Evolutionary conservation across 2,113 vertebrate species (phyloP), one percentile per base, ranked within the genome.

Genomic region (Zapornia atra): DNA sequence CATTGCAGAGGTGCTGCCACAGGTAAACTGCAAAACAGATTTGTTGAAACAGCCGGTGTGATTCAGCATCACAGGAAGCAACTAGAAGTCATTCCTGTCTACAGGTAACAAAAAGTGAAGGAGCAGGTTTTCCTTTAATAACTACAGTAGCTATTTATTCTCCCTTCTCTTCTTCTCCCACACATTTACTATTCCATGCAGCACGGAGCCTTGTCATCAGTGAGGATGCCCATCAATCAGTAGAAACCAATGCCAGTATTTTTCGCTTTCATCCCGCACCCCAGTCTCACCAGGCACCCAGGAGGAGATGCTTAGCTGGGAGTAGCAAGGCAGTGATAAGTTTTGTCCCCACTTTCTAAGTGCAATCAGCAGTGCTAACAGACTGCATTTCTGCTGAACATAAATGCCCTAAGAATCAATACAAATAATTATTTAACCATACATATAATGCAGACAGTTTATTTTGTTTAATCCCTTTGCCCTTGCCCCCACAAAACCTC

Each of bases 331-430:
- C 12, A 56, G 17, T 6, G 6, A 18, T 10, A 28, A 65, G 22
- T 25, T 92, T 89, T 51, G 63, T 63, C 34, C 60, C 16, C 40
- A 57, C 18, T 12, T 70, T 73, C 51, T 50, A 10, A 46, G 6
- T 28, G 15, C 24, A 70, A 53, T 20, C 63, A 63, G 33, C 40
- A 66, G 9, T 17, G 25, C 7, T 16, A 65, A 70, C 0, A 4
- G 14, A 25, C 20, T 24, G 12, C 31, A 53, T 28, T 94, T 77
- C 64, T 72, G 34, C 53, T 63, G 29, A 92, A 66, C 24, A 61
- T 15, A 33, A 86, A 73, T 53, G 29, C 12, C 57, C 44, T 57
- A 83, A 76, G 33, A 88, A 95, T 86, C 54, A 70, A 86, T 59
- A 73, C 2, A 84, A 69, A 68, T 64, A 76, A 72, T 70, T 53